Base-by-base conservation (phyloP, 2,797 vertebrate genomes). In the Furcifer pardalis region DNA sequence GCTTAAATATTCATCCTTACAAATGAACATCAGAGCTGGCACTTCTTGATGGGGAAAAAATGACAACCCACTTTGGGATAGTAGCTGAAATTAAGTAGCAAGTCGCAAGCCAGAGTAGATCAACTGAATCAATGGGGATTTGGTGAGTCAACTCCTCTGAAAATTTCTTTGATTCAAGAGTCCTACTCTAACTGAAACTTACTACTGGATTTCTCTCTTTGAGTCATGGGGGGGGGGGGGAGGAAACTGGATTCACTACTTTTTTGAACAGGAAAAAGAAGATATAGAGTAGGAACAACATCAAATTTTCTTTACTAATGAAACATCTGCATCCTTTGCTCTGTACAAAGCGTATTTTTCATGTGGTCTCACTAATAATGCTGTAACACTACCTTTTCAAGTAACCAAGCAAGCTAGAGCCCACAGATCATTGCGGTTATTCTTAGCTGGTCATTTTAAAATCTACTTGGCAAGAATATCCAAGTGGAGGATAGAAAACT, bases 271-370 rank as follows among this genome's bases (percentile, higher is more conserved):
- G 13, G 59, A 8, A 35, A 81, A n/a, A 27, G 73, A 35, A 12
- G 37, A 79, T 79, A n/a, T n/a, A n/a, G n/a, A 69, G 89, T 81
- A 77, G 49, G 74, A 90, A 76, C 32, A 81, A 35, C 74, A 30
- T 1, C 7, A 17, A 71, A 84, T 59, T 0, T 62, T 84, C 82
- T 81, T 68, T n/a, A 56, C 62, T 9, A 7, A 88, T 23, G 66
- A 65, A 87, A 84, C 4, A 42, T 85, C 59, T 83, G 76, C 90
- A 68, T 83, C 89, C 86, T 46, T 83, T 83, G 78, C 2, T 74
- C 71, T 49, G 60, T 13, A 87, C 84, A 30, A 62, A 78, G 63
- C 80, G 88, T 87, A 77, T 91, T 91, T 56, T 92, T 91, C 87
- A 66, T 87, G 42, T 73, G 66, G 37, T 84, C 87, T 83, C 46